phyloP scores from a whole-genome alignment of 2,113 vertebrate genomes.

The Petromus typicus region DNA sequence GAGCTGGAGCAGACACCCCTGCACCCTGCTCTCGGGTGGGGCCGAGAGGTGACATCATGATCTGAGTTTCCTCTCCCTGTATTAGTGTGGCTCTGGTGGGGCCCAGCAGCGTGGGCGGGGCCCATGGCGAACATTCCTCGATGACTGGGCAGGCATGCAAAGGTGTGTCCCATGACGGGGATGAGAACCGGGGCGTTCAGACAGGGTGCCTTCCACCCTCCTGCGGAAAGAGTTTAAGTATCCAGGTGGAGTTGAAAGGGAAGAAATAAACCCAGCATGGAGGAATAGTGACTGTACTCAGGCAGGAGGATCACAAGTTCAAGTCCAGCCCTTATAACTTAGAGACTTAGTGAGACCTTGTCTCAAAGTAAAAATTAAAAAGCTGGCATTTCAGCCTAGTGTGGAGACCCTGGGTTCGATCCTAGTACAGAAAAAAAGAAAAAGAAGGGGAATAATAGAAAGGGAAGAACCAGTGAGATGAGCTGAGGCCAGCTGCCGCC shows the following conservation, averaged over 20 bases:
- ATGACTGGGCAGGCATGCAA: not conserved
- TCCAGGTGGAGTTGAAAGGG: rapidly evolving
- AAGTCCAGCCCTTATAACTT: not conserved
- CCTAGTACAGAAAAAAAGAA: not conserved
- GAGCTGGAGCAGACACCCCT: not conserved
- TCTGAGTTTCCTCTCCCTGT: not conserved
- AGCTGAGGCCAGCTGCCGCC: no score
- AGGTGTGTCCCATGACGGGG: not conserved
- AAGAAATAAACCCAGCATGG: not conserved
- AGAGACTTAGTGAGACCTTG: not conserved
- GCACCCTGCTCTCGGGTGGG: not conserved
- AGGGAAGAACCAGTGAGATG: rapidly evolving
- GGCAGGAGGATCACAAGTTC: not conserved
- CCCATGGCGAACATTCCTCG: not conserved
- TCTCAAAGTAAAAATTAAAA: not conserved
- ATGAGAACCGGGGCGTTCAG: not conserved
- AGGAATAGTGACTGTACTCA: no score
- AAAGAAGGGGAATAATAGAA: no score
- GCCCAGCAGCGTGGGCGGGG: no score
- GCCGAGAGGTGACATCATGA: no score
- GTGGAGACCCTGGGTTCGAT: not conserved
- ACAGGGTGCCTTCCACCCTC: rapidly evolving
- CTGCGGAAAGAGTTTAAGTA: not conserved
- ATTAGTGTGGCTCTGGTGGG: not conserved
- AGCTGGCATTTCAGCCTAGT: not conserved